Evolutionary conservation across 2,113 vertebrate genomes (phyloP), one percentile per base, ranked within the genome.

Genomic region (Rattus rattus): DNA sequence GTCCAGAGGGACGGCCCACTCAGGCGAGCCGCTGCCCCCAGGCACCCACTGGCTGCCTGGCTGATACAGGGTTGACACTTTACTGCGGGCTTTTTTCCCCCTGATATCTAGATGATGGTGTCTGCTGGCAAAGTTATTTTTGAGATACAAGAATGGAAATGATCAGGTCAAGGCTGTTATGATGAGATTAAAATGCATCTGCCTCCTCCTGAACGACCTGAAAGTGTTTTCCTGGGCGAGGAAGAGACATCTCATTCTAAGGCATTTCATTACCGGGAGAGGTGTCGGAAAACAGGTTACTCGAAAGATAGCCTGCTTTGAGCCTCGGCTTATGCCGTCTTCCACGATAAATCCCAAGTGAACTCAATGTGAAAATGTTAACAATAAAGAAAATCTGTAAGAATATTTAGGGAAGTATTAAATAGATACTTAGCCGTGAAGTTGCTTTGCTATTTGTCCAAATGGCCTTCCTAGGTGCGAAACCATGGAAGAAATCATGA

Each of bases 221-320:
- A 88, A 95, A 93, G 88, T 90, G 69, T 63, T 96, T 76, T 95
- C 59, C 54, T 24, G 56, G 7, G 47, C 91, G 36, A 52, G 61
- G 28, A 73, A 94, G 73, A 90, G 47, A 19, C 65, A 70, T 88
- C 84, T 96, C 63, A 94, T 91, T 95, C 94, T 72, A 96, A 97
- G 88, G 49, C 80, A 94, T 96, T 97, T 97, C 86, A 92, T 97
- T 95, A 95, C 90, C n/a, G 26, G 88, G 97, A 91, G 94, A 81
- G 95, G 93, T 88, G 24, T 85, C 69, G 70, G 43, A 80, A 88
- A 96, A 95, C 96, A 88, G 95, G 70, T 92, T 91, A 92, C 87
- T 92, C 88, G 84, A 94, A 94, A 89, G 94, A 86, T 76, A 92
- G 59, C 93, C 52, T 75, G 30, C 59, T 61, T 72, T 54, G 76